phyloP scores from a whole-genome alignment of 1,140 invertebrate species.

The Drosophila novamexicana region DNA sequence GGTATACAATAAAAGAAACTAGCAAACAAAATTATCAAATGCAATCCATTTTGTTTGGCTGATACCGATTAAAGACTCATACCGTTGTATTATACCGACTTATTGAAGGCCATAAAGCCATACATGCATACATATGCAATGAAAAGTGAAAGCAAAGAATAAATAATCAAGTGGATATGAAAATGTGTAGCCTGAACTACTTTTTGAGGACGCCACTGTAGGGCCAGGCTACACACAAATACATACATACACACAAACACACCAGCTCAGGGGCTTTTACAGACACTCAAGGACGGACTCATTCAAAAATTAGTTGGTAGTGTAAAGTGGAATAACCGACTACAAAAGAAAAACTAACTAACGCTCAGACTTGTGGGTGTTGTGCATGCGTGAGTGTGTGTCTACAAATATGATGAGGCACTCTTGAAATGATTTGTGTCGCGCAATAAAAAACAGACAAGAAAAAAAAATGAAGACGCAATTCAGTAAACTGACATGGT shows the following conservation, averaged over 20 bases:
- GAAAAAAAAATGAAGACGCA: slow-evolving; percentile 33
- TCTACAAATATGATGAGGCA: slow-evolving; percentile 49
- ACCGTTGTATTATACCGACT: not conserved
- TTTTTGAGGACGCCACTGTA: slow-evolving; percentile 36
- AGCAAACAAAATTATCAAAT: slow-evolving; percentile 5
- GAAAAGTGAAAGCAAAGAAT: slow-evolving; percentile 17
- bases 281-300: slow-evolving; percentile 40
- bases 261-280: not conserved
- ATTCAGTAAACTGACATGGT: slow-evolving; percentile 18
- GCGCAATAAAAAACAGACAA: slow-evolving; percentile 49
- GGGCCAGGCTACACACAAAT: not conserved
- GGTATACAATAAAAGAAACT: not conserved
- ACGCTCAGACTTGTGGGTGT: slow-evolving; percentile 46
- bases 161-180: slow-evolving; percentile 8
- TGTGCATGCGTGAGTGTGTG: slow-evolving; percentile 23
- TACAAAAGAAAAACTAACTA: slow-evolving; percentile 40
- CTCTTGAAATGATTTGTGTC: slow-evolving; percentile 70
- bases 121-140: not conserved
- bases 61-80: not conserved
- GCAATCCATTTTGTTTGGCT: not conserved
- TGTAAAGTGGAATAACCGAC: slow-evolving; percentile 47
- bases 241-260: slow-evolving; percentile 1
- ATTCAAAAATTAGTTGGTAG: slow-evolving; percentile 60
- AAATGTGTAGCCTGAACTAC: not conserved
- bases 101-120: slow-evolving; percentile 6